phyloP scores from a whole-genome alignment of 2,113 vertebrate genomes.

The Carettochelys insculpta region DNA sequence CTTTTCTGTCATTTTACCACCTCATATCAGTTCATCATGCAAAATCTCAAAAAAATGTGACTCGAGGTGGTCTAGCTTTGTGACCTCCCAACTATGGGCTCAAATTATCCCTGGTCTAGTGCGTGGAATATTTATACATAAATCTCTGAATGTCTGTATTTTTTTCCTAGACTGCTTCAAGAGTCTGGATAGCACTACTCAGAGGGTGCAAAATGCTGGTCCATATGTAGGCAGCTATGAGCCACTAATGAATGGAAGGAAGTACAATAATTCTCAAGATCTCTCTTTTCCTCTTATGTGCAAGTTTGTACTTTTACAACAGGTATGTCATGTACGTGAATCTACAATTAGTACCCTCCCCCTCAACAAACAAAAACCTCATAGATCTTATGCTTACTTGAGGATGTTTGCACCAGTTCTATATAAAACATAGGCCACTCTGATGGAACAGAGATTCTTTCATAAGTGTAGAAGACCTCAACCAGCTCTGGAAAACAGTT shows the following conservation, averaged over 20 bases:
- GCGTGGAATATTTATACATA: neutral
- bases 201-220: neutral
- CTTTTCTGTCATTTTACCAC: neutral
- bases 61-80: fast-evolving
- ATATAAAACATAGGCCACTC: neutral
- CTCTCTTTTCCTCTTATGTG: neutral
- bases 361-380: fast-evolving
- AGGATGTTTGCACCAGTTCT: neutral
- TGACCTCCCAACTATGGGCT: neutral
- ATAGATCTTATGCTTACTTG: neutral
- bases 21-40: neutral
- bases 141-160: neutral
- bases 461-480: neutral
- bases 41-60: fast-evolving
- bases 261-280: neutral
- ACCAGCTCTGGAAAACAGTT: neutral
- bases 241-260: fast-evolving
- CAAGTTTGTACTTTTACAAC: neutral
- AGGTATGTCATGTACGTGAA: fast-evolving
- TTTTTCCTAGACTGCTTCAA: neutral
- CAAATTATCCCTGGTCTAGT: neutral
- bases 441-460: neutral
- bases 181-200: neutral
- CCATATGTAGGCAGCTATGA: neutral
- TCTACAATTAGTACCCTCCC: fast-evolving